phyloP scores from a whole-genome alignment of 64 coral and sea anemone species.

The Pocillopora damicornis region DNA sequence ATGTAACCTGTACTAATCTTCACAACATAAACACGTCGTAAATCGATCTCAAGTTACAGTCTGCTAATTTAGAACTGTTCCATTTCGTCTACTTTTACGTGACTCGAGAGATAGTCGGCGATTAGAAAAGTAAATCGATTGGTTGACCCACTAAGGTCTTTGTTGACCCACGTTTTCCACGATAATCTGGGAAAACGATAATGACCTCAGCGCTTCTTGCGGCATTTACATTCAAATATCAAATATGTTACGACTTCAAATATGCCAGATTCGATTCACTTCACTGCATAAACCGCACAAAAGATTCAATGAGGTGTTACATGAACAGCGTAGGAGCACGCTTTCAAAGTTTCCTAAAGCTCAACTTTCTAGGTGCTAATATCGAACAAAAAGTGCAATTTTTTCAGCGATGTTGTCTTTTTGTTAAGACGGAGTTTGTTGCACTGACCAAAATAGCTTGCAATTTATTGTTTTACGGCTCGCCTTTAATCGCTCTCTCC shows the following conservation, averaged over 20 bases:
- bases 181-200: not conserved
- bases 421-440: not conserved
- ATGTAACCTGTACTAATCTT: not conserved
- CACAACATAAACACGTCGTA: not conserved
- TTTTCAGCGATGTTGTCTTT: not conserved
- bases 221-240: not conserved
- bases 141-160: not conserved
- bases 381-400: not conserved
- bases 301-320: not conserved
- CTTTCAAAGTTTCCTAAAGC: not conserved
- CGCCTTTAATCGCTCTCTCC: not conserved
- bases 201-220: not conserved
- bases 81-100: not conserved
- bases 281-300: not conserved
- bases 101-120: not conserved
- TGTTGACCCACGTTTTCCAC: not conserved
- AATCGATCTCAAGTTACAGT: not conserved
- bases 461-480: conserved; percentile 1
- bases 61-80: no score
- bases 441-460: not conserved
- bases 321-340: not conserved
- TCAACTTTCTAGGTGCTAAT: no score
- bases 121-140: not conserved
- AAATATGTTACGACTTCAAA: not conserved
- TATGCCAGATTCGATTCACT: conserved; percentile 1